phyloP scores from a whole-genome alignment of 1,140 invertebrate genomes.

The Chironomus tepperi region DNA sequence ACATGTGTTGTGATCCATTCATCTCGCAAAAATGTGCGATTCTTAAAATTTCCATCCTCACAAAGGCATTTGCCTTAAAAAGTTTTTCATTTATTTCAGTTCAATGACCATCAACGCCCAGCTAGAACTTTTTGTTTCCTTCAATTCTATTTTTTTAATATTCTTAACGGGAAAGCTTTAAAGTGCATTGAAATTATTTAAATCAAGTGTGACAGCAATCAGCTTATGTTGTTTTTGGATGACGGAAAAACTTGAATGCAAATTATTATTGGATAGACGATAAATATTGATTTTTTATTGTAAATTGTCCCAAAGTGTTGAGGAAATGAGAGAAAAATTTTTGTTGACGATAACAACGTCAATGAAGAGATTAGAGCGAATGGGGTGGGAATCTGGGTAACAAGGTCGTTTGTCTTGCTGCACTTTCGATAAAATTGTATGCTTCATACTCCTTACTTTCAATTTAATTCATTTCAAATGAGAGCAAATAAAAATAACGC shows the following conservation, averaged over 20 bases:
- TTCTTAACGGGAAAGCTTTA: too few species aligned
- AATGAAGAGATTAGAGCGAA: not conserved
- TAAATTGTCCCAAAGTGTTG: not conserved
- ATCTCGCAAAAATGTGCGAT: not conserved
- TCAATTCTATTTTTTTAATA: too few species aligned
- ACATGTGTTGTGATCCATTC: not conserved
- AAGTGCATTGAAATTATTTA: too few species aligned
- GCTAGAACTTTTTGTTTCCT: too few species aligned
- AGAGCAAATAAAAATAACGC: not conserved
- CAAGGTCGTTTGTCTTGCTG: not conserved
- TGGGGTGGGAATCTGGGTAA: not conserved
- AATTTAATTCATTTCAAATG: too few species aligned
- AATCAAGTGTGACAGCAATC: too few species aligned
- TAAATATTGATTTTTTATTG: not conserved
- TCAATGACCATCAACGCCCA: not conserved
- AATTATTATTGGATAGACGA: not conserved
- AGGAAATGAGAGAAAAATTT: not conserved
- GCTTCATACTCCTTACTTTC: not conserved
- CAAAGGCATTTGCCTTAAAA: not conserved
- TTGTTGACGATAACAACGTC: not conserved
- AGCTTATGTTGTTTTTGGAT: too few species aligned
- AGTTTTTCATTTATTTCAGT: not conserved
- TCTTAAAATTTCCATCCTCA: too few species aligned
- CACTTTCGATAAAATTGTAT: constrained; percentile 1
- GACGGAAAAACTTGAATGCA: not conserved